Evolutionary conservation across 2,888 invertebrate genomes (phyloP), one percentile per base, ranked within the genome.

Genomic region (Limenitis camilla): DNA sequence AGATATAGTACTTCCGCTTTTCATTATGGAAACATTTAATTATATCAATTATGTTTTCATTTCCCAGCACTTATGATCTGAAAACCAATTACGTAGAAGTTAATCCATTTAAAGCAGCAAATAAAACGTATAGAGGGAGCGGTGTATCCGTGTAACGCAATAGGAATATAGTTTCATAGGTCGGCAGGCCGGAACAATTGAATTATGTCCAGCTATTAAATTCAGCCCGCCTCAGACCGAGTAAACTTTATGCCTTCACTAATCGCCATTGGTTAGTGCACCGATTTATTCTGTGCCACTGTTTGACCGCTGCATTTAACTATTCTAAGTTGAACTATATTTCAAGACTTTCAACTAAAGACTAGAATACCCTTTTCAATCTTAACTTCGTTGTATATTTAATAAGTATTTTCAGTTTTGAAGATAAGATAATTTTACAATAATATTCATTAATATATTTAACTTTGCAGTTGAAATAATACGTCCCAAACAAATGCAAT

Each of bases 121-220:
- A 62, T 59, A 61, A 62, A 62, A 57, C 54, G 47, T 28, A 47
- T 19, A 19, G 19, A 19, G 19, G 2, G 53, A 11, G 28, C 38
- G 48, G 40, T 40, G 41, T 32, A 30, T 32, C 52, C 11, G 40
- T 47, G 49, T 53, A 53, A 51, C 54, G 49, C 49, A 46, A 56
- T 53, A 76, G 71, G 75, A 76, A 75, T 69, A 74, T 71, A 76
- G 76, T 79, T 78, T 76, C 76, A 72, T 74, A 74, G 74, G 71
- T 74, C 78, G 74, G 52, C 75, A 72, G 68, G 62, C 73, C 65
- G 74, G 76, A 77, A 79, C 81, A 78, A 83, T 83, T 80, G 78
- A 78, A 81, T 83, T 80, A 82, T 78, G 64, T 68, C 66, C 75
- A 72, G 75, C 76, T 78, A 81, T 81, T 81, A 78, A 77, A 74